Evolutionary conservation across 92 coral and sea anemone genomes (phyloP), one percentile per base, ranked within the genome.

Genomic region (Parazoanthus swiftii): DNA sequence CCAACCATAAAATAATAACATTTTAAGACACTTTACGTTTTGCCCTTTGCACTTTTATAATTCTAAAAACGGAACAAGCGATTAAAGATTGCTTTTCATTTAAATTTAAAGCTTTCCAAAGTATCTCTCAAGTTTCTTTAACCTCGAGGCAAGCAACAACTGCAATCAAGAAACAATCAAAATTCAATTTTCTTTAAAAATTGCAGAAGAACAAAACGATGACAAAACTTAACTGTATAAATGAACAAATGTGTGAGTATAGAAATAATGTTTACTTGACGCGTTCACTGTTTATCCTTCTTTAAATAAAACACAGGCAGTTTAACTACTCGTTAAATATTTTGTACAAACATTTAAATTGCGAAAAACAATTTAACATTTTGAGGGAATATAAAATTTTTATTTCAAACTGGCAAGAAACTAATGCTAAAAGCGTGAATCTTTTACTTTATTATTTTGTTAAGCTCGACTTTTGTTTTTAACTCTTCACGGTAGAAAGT

Each of bases 301-400:
- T 81, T 37, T 15, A 15, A 46, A 39, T 5, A 84, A 46, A 71
- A 46, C 79, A 84, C 29, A 16, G 44, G 29, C 8, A 39, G 18
- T 50, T 84, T 29, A 16, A 84, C 44, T 70, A 68, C 77, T 84
- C 43, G 63, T 15, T 70, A 36, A 70, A 72, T 81, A 20, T 15
- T 4, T 38, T 23, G 65, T 2, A 16, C 23, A 66, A 71, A 70
- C 79, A 84, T 46, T 84, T 66, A 38, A 68, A 38, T 38, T 51
- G 46, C 76, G 36, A 75, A 75, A 75, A 76, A 43, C 26, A 74
- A 74, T 3, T 18, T 8, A 74, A 37, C 39, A 9, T 36, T n/a
- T 14, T 74, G 20, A 29, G 37, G 13, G 7, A 36, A 48, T 33
- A 25, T 5, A 77, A 44, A 77, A 44, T n/a, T 18, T 43, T 79